Evolutionary conservation across 2,113 vertebrate genomes (phyloP).

Genomic region (Leptobrachium ailaonicum): DNA sequence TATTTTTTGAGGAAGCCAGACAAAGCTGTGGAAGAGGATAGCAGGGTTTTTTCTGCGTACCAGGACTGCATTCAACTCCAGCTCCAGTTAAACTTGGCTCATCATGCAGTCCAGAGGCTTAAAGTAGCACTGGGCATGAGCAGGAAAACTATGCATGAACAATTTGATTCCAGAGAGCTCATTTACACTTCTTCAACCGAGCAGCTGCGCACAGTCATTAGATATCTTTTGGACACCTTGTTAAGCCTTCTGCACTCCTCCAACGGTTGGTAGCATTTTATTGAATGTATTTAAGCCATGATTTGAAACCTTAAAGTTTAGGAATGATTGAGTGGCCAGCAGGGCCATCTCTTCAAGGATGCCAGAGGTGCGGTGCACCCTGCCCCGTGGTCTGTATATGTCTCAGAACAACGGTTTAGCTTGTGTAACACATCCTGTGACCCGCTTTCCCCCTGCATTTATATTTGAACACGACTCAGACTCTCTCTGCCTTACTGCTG

Average conservation of each 20-base stretch:
- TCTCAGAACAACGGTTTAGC: no score
- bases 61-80: conserved; percentile 98
- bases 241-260: conserved; percentile 95
- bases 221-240: conserved; percentile 94
- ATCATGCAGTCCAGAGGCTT: conserved; percentile 92
- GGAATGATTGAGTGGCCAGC: no score
- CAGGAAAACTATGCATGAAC: conserved; percentile 73
- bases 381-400: no score
- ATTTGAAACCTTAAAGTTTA: no score
- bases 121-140: conserved; percentile 87
- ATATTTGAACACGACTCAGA: no score
- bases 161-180: conserved; percentile 73
- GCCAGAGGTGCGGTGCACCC: no score
- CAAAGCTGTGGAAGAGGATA: conserved; percentile 96
- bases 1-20: conserved; percentile 96
- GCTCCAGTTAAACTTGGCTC: conserved; percentile 94
- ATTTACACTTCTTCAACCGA: conserved; percentile 93
- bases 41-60: conserved; percentile 94
- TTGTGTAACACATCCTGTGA: no score
- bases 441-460: no score
- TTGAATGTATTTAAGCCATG: neutral
- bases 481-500: no score
- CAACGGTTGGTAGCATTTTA: conserved; percentile 77
- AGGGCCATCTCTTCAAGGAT: no score
- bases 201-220: conserved; percentile 93